Evolutionary conservation across 2,797 vertebrate species (phyloP), one percentile per base, ranked within the genome.

Genomic region (Cyprinella venusta): DNA sequence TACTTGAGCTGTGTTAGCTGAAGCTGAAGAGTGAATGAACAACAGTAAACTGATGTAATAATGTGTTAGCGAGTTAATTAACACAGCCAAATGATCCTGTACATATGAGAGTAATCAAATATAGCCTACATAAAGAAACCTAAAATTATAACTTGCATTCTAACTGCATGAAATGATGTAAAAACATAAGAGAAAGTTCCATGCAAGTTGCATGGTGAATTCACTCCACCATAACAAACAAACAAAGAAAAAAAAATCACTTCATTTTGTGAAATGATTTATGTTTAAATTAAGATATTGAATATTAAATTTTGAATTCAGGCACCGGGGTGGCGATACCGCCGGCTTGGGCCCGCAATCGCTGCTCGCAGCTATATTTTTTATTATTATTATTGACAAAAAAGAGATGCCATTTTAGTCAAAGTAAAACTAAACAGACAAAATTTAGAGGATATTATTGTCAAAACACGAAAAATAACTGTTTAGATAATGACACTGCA

Each of bases 221-320:
- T 4, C 8, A 5, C 8, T 67, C 26, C 30, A 18, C 61, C 63
- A 33, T 33, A 36, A 67, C 2, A 9, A 56, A 50, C 2, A 18
- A 18, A 50, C 5, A 7, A 50, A n/a, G n/a, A n/a, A n/a, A n/a
- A n/a, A n/a, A n/a, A 50, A 16, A 0, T 1, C 0, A 59, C 24
- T 24, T 59, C 0, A 24, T 59, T 59, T 24, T 59, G 7, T 70
- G 40, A 26, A 45, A 45, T 70, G 0, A 45, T 45, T 5, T 0
- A 26, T 70, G 40, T 48, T 70, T 70, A 16, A 48, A 70, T 45
- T 56, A 70, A 45, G 21, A 56, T 16, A 45, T 18, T 9, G 15
- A 69, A 24, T 8, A 45, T 45, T 70, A 26, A 0, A 48, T 71
- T 50, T n/a, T n/a, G n/a, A n/a, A n/a, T n/a, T n/a, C n/a, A n/a